Evolutionary conservation across 1,140 invertebrate species (phyloP), one percentile per base, ranked within the genome.

Genomic region (Zaprionus kolodkinae): DNA sequence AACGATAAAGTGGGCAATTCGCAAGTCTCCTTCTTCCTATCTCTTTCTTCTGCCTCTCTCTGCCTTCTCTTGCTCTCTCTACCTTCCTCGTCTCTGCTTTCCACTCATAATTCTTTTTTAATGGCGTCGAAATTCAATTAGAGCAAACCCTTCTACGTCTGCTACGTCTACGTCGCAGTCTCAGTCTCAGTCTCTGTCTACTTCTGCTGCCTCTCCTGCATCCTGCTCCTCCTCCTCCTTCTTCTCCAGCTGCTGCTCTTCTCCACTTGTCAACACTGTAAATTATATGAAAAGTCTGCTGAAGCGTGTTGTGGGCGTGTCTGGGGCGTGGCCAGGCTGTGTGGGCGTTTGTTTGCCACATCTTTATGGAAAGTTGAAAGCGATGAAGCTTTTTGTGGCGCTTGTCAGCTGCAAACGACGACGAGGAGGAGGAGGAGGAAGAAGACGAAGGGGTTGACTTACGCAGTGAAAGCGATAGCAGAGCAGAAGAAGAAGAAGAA

Each of bases 321-420:
- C 33, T 60, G 67, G 73, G 72, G 25, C 15, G 21, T 21, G 21
- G 21, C 21, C 21, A 21, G 21, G 21, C 21, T 21, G 30, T 6
- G n/a, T 30, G 52, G 64, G 70, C 68, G 74, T 81, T 81, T 88
- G 84, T 83, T 83, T 88, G 80, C 65, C 71, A 89, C 88, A 88
- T 81, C 84, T 88, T 88, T 88, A 88, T 88, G n/a, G 40, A 84
- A 88, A 81, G 80, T 88, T 88, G 83, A 81, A 78, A 88, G 80
- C 71, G 73, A 38, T 67, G 56, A 50, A 61, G 71, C 76, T 87
- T 82, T 87, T 87, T 83, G 84, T 83, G 77, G 35, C 77, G 79
- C 79, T 88, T 81, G 80, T 88, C 84, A 88, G 69, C 61, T 80
- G 77, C 84, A 88, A 79, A 86, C 50, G n/a, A 9, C 40, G 40